A percentile compares a stretch with the other conserved stretches of the same genome.
Conservation (phyloP, 1,140 invertebrate genomes). For the Dolichoris vasculosae region DNA sequence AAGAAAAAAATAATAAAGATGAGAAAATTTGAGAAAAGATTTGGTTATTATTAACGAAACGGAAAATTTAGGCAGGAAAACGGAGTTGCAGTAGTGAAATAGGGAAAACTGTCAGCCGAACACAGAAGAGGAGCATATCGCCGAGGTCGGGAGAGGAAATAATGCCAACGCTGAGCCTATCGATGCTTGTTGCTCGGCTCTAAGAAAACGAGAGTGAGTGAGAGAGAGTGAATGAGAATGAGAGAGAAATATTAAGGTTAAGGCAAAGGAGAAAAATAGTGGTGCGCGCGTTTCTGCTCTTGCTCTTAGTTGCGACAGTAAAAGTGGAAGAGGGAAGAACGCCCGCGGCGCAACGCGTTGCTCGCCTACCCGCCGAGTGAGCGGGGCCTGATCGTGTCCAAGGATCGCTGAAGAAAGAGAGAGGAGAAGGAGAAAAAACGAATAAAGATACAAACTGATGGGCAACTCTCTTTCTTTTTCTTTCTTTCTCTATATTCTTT, state of each 20-base stretch:
- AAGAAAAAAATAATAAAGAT: background rate
- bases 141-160: conserved; percentile 46
- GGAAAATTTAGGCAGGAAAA: conserved; percentile 33
- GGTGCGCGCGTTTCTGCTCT: background rate
- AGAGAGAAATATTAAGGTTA: conserved; percentile 37
- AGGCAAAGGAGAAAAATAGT: conserved; percentile 39
- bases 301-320: background rate
- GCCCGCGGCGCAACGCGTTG: background rate
- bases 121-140: conserved; percentile 26
- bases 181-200: conserved; percentile 37
- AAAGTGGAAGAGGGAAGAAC: conserved; percentile 41
- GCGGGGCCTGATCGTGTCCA: background rate
- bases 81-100: conserved; percentile 11
- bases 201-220: conserved; percentile 47
- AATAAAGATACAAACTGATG: conserved; percentile 49
- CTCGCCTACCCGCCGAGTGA: background rate
- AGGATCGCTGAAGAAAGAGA: conserved; percentile 32
- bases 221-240: background rate
- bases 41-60: background rate
- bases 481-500: conserved; percentile 10
- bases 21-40: background rate
- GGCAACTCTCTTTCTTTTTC: conserved; percentile 18
- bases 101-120: conserved; percentile 13
- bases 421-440: conserved; percentile 36
- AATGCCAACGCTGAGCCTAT: conserved; percentile 30